Evolutionary conservation across 2,888 invertebrate species (phyloP).

Genomic region (Thymelicus acteon): DNA sequence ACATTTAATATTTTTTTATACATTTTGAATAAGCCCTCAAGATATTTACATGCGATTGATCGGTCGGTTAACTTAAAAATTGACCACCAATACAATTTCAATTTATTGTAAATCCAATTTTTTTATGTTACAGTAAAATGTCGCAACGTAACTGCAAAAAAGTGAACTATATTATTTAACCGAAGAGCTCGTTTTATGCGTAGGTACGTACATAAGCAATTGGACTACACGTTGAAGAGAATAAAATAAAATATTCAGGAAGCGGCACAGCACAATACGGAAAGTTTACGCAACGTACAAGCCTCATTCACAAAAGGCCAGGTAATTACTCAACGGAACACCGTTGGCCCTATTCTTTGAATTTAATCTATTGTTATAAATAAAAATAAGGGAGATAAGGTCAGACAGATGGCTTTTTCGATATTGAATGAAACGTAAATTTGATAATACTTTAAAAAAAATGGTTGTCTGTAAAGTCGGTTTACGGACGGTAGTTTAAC

Average conservation of each 20-base stretch:
- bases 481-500: too few relatives aligned
- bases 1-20: constrained; percentile 1
- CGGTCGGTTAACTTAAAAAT: too few relatives aligned
- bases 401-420: not conserved
- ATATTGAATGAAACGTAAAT: not conserved
- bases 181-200: not conserved
- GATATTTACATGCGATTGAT: too few relatives aligned
- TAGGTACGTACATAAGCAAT: constrained; percentile 22
- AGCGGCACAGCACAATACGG: constrained; percentile 22
- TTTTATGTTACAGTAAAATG: not conserved
- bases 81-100: not conserved
- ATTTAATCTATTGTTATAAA: constrained; percentile 30
- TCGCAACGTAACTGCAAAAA: not conserved
- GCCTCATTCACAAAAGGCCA: constrained; percentile 29
- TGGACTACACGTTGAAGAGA: constrained; percentile 33
- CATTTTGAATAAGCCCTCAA: not conserved
- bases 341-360: constrained; percentile 24
- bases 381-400: constrained; percentile 16
- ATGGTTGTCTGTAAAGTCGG: too few relatives aligned
- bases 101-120: not conserved
- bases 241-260: constrained; percentile 38
- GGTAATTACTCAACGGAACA: constrained; percentile 34
- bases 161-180: constrained; percentile 5
- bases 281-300: constrained; percentile 32
- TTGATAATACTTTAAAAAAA: too few relatives aligned